Evolutionary conservation across 1,140 invertebrate genomes (phyloP), one percentile per base, ranked within the genome.

Genomic region (Helicoverpa zea): DNA sequence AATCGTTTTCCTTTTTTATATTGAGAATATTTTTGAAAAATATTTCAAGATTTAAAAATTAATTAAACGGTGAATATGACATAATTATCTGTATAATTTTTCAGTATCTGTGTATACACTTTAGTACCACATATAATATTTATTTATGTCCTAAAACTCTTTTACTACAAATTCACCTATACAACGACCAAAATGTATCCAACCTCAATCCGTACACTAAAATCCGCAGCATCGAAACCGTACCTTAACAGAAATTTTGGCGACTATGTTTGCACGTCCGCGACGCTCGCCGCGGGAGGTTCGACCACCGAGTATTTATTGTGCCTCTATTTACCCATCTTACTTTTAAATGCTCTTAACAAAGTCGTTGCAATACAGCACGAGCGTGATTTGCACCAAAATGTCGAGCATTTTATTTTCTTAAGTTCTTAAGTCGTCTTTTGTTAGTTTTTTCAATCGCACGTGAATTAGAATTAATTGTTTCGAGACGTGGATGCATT

Each of bases 201-300:
- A 61, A 61, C 13, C 9, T 23, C 11, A 23, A 23, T 30, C 59
- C n/a, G n/a, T n/a, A n/a, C 14, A 68, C 3, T n/a, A 14, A 47
- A 18, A 49, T 10, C 4, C 73, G 43, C 58, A 10, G 9, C 73
- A 75, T 29, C 29, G 79, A 76, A 86, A 91, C 80, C 29, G 73
- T n/a, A 82, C 88, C 85, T 89, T 91, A 90, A 87, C 72, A 56
- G 52, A 14, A 77, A 87, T 84, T 91, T 94, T 89, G 85, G 88
- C 89, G 86, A 87, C 84, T 81, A 85, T 93, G 92, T 94, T 93
- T 88, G 84, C 92, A 92, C 91, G 92, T 94, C 88, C 85, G 82
- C 91, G 81, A 77, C 79, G 56, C 61, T 76, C 91, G 52, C 91
- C 86, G 83, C 91, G 89, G 92, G 91, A 88, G 90, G 88, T 85